Base-by-base conservation (phyloP, 2,888 invertebrate genomes). In the Cryptosula pallasiana region DNA sequence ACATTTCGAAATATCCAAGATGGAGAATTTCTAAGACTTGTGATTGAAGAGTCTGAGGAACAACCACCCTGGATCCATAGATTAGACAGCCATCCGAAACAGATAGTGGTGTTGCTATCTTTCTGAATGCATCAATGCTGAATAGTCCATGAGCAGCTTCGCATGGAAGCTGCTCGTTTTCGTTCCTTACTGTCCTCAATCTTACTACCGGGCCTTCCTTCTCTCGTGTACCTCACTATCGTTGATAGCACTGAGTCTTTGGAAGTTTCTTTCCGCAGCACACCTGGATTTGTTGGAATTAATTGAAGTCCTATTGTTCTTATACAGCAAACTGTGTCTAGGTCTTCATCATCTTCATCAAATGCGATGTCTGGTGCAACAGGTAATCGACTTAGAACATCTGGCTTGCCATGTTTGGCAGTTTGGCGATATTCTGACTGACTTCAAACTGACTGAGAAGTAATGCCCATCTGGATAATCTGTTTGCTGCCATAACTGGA, bases 1-100 rank as follows among this genome's bases (percentile, higher is more conserved):
- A 55, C 34, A 75, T 76, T 0, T 79, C 79, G 5, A 76, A 77
- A 71, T 63, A 32, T 29, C 63, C 63, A 27, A 63, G 20, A 63
- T 81, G 78, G 1, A 79, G 73, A 69, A 73, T 72, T 35, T 71
- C 58, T 32, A 79, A 71, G 0, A 79, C 74, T 35, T 71, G 69
- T n/a, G 58, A 25, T 63, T 72, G 74, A 13, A 76, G 75, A 9
- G 57, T 54, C 13, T 27, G 32, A 9, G 80, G 79, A 57, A 80
- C 75, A 9, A 79, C 73, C 1, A 78, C 73, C 5, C 77, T 71
- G 16, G 73, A 57, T 25, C 73, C 74, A 25, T 74, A 71, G 27
- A 80, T 29, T n/a, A 81, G 35, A 72, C 76, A 74, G 3, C 75
- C 77, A 13, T 73, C 3, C 5, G 74, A 71, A 0, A 75, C 32